Conservation (phyloP, 2,888 invertebrate genomes). For the Drosophila siamana region DNA sequence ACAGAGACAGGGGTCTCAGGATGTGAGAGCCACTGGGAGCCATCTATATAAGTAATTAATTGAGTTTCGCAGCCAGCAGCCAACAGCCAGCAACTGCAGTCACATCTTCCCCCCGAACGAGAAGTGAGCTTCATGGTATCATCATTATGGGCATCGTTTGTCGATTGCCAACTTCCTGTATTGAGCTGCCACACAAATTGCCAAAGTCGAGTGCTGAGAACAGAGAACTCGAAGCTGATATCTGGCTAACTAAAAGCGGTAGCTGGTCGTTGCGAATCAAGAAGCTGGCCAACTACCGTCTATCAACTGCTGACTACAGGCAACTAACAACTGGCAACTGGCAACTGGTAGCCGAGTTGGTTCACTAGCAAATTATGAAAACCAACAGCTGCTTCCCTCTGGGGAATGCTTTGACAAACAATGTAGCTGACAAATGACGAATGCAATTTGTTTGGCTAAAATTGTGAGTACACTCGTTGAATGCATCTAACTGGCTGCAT, state of each 20-base stretch:
- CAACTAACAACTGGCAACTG: conserved; percentile 1
- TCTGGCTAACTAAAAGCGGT: conserved; percentile 1
- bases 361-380: conserved; percentile 55
- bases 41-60: conserved; percentile 77
- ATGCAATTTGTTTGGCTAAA: conserved; percentile 56
- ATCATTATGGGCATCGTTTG: conserved; percentile 62
- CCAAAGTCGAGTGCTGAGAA: conserved; percentile 36
- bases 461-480: conserved; percentile 23
- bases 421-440: conserved; percentile 64
- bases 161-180: conserved; percentile 78
- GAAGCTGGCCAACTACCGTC: conserved; percentile 13
- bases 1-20: neutral
- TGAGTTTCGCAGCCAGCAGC: conserved; percentile 58
- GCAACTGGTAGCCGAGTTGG: conserved; percentile 7
- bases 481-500: conserved; percentile 16
- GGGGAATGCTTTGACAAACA: conserved; percentile 55
- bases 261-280: conserved; percentile 1
- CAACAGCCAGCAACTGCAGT: no score
- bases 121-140: conserved; percentile 41
- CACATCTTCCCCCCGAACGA: neutral
- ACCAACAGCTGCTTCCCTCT: conserved; percentile 28
- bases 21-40: conserved; percentile 41
- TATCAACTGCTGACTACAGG: neutral
- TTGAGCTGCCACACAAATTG: conserved; percentile 51
- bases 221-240: conserved; percentile 9